Evolutionary conservation across 2,797 vertebrate species (phyloP), one percentile per base, ranked within the genome.

Genomic region (Anas bahamensis): DNA sequence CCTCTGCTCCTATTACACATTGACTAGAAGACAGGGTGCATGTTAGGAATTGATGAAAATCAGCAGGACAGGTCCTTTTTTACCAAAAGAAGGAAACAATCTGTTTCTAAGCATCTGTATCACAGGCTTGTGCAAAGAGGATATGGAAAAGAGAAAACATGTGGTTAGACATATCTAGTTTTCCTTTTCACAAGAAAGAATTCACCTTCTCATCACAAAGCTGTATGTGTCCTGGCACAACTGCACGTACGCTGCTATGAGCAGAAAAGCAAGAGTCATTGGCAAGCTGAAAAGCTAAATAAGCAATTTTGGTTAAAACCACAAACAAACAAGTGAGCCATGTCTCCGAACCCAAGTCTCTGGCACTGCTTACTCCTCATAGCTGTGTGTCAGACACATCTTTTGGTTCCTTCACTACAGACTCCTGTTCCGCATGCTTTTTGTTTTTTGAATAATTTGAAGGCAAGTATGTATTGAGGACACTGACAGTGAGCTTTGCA

Each of bases 271-370:
- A 89, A 88, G 71, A 83, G 79, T 14, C 1, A 3, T 3, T 89
- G 82, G 78, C 88, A 90, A 78, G 71, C 56, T 83, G 66, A 73
- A 68, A 82, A 93, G 84, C 80, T 86, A 88, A 92, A 93, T 69
- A 84, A 91, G 87, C 80, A 92, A 61, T 86, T 93, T 89, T 71
- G 83, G 73, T 95, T 93, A 83, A 95, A 93, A 81, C 79, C 87
- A 93, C 52, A n/a, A 87, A 80, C 59, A 93, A 92, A 90, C 42
- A 89, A 91, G 41, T 8, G 37, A 93, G 48, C 70, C 37, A 29
- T 55, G 68, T 78, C 84, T 90, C 90, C 0, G 0, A 91, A 89
- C 26, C 24, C 37, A 79, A 77, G 68, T 48, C 12, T 68, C 68
- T 86, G 70, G 64, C 64, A 41, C n/a, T 88, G 41, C 23, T 81